A percentile compares a stretch with the other conserved stretches of the same genome.
These are phyloP conservation scores for Ochropacha duplaris DNA, from an alignment of 2,888 invertebrate genomes.

Conservation along the genomic window DNA sequence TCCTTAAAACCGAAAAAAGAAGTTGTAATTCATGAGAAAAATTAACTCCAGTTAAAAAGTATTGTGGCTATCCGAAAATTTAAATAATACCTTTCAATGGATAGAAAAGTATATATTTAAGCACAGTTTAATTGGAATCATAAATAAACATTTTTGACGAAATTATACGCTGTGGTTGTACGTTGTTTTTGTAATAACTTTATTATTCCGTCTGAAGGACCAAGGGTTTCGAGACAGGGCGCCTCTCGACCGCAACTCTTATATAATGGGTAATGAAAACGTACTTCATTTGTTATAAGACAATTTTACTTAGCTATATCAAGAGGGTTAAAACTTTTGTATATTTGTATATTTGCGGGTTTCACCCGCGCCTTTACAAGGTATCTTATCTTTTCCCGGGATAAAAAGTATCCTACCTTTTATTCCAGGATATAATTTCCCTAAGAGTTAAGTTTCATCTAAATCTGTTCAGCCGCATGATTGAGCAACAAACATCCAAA, in stretches of 20 bases:
- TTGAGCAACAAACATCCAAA: no score
- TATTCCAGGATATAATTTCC: no score
- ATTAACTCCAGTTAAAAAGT: background rate
- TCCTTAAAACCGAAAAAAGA: background rate
- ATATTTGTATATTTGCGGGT: no score
- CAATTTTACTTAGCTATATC: background rate
- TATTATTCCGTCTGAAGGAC: slow-evolving; percentile 25
- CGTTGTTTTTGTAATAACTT: slow-evolving; percentile 12
- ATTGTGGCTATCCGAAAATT: no score
- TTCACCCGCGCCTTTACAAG: no score
- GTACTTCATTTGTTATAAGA: background rate
- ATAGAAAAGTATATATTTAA: no score
- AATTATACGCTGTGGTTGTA: background rate
- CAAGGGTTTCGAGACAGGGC: slow-evolving; percentile 11
- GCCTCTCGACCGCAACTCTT: background rate
- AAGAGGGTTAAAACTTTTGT: background rate
- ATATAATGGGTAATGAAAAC: background rate
- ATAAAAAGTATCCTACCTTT: no score
- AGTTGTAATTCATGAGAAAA: background rate
- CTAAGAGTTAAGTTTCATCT: no score
- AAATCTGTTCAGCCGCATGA: no score
- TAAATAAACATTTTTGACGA: background rate
- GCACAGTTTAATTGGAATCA: background rate
- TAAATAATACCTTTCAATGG: no score
- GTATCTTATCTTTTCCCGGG: no score